phyloP scores from a whole-genome alignment of 2,797 vertebrate genomes.

The Myotis vivesi region DNA sequence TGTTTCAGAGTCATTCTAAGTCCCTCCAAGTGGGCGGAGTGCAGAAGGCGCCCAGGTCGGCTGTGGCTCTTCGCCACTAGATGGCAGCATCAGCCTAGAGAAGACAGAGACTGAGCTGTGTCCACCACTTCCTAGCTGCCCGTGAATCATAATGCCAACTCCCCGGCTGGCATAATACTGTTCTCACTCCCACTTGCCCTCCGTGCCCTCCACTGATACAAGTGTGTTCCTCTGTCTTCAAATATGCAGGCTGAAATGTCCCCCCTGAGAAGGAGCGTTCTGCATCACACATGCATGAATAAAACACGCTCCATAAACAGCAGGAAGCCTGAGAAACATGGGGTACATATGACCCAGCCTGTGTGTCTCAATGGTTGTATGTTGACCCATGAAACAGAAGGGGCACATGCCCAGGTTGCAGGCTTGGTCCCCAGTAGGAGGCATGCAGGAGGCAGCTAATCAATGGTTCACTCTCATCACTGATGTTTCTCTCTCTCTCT shows the following conservation, averaged over 20 bases:
- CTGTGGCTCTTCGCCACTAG: slow-evolving; percentile 28
- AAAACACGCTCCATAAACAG: slow-evolving; percentile 18
- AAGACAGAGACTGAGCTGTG: background rate
- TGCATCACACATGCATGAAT: background rate
- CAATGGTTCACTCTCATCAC: too few relatives aligned
- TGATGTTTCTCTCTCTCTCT: too few relatives aligned
- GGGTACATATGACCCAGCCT: background rate
- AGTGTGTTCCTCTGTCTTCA: background rate
- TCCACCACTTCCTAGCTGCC: background rate
- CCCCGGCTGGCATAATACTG: rapidly evolving
- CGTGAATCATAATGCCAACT: rapidly evolving
- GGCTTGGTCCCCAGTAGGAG: too few relatives aligned
- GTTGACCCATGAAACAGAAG: too few relatives aligned
- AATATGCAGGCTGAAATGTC: background rate
- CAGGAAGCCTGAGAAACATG: slow-evolving; percentile 8
- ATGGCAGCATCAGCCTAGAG: slow-evolving; percentile 55
- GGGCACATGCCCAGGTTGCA: too few relatives aligned
- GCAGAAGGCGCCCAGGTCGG: background rate
- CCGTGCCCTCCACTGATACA: background rate
- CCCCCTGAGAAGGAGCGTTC: background rate
- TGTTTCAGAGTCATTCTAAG: background rate
- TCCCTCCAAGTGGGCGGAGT: rapidly evolving
- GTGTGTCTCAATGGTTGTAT: too few relatives aligned
- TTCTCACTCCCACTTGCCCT: background rate
- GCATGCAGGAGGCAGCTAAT: too few relatives aligned